Conservation (phyloP, 2,113 vertebrate species). For the Pygoscelis antarcticus region DNA sequence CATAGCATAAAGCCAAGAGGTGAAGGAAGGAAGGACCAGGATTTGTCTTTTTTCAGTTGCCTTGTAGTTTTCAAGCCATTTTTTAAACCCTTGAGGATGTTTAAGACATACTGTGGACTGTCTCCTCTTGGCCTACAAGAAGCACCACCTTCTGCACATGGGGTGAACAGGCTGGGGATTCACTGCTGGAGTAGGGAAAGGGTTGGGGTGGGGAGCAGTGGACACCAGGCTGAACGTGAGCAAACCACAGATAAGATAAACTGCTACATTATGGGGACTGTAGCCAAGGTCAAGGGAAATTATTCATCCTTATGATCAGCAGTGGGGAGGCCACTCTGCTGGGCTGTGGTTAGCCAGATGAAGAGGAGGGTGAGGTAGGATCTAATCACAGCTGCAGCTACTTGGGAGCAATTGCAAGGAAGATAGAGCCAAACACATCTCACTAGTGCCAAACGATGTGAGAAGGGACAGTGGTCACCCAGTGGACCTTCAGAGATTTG, state of each 20-base stretch:
- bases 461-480: neutral
- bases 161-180: neutral
- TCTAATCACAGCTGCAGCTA: neutral
- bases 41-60: neutral
- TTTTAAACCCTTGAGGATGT: neutral
- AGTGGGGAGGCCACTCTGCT: neutral
- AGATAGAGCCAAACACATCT: neutral
- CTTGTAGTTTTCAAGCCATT: neutral
- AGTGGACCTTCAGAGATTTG: neutral
- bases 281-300: neutral
- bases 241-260: neutral
- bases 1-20: neutral
- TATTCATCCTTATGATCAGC: neutral
- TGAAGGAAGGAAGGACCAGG: neutral
- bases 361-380: neutral
- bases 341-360: neutral
- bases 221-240: neutral
- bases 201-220: fast-evolving
- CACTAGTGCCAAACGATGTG: neutral
- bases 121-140: neutral
- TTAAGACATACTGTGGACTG: neutral
- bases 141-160: neutral
- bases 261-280: neutral
- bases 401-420: neutral
- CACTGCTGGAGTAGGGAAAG: neutral